Base-by-base conservation (phyloP, 2,113 vertebrate genomes). In the Dinomys branickii region DNA sequence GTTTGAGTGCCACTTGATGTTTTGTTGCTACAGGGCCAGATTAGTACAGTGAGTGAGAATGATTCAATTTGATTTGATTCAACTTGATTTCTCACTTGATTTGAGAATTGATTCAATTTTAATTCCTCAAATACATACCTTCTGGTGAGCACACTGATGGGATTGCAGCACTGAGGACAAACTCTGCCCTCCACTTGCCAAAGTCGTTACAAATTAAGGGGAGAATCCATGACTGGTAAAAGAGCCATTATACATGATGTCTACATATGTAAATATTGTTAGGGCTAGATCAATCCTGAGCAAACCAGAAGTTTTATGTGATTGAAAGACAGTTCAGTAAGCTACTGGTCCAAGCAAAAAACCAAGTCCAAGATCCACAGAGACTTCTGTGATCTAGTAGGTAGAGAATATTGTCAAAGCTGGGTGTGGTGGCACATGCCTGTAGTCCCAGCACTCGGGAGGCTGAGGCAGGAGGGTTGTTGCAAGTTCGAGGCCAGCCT, bases 331-430 rank as follows among this genome's bases (percentile, higher is more conserved):
- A 47, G 93, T 52, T 92, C 54, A 73, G 2, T 81, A 89, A 86
- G 59, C n/a, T 88, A 58, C 67, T 24, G 65, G 35, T 58, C 30
- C 20, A 87, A 61, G 58, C 77, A 80, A 87, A 89, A 59, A 95
- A 97, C 52, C 44, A 94, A 86, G 65, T 20, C n/a, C 35, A 83
- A 94, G 85, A 94, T 83, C 83, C n/a, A 33, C 38, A 52, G 33
- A 65, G 50, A 9, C 30, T 77, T 47, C 41, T 95, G 67, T 93
- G 80, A 93, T 38, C 38, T 24, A 28, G 10, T 96, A 54, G n/a
- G 38, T 61, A 6, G 35, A 58, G 22, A 75, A 77, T 85, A 52
- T 50, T 6, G 47, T 50, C 47, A 50, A 50, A 50, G 47, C 47
- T 9, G 9, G 47, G 47, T 9, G 47, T 50, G 47, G 47, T 50